Evolutionary conservation across 2,888 invertebrate species (phyloP), one percentile per base, ranked within the genome.

Genomic region (Lycaena phlaeas): DNA sequence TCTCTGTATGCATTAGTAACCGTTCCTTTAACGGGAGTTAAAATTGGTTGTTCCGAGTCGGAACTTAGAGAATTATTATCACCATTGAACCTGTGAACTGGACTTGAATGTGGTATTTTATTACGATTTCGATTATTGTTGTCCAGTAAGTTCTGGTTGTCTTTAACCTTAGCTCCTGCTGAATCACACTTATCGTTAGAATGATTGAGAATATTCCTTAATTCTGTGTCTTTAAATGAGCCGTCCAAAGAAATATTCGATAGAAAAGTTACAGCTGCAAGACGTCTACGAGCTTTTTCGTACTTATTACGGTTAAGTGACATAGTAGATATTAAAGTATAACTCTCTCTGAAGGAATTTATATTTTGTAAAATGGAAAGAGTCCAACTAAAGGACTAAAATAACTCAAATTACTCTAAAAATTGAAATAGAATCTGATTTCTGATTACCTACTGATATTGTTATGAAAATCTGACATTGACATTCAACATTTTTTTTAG

Each of bases 241-340:
- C 97, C 97, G 86, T 97, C 96, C 49, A 97, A 87, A 49, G 97
- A 96, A 68, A 98, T 97, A 82, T 97, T 97, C 40, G 96, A 92
- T 57, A 98, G 87, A 86, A 97, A 98, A 64, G 95, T 93, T 63
- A 96, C 89, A 56, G 97, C 97, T 66, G 96, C 95, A 59, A 96
- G 88, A 74, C 95, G 89, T 78, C 95, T 89, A 66, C 94, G 89
- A 62, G 93, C 92, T 78, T 90, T 89, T 62, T 88, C 87, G 59
- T 84, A 82, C 63, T 79, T 84, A 54, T 66, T 73, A 29, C 76
- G 73, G 56, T 76, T 68, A 43, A 53, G 65, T 41, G 75, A 59
- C 82, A 81, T 79, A 31, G 11, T n/a, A n/a, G n/a, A n/a, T n/a
- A n/a, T n/a, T n/a, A n/a, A n/a, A n/a, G n/a, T n/a, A n/a, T n/a